Evolutionary conservation across 2,797 vertebrate genomes (phyloP), one percentile per base, ranked within the genome.

Genomic region (Spinus olivaceus): DNA sequence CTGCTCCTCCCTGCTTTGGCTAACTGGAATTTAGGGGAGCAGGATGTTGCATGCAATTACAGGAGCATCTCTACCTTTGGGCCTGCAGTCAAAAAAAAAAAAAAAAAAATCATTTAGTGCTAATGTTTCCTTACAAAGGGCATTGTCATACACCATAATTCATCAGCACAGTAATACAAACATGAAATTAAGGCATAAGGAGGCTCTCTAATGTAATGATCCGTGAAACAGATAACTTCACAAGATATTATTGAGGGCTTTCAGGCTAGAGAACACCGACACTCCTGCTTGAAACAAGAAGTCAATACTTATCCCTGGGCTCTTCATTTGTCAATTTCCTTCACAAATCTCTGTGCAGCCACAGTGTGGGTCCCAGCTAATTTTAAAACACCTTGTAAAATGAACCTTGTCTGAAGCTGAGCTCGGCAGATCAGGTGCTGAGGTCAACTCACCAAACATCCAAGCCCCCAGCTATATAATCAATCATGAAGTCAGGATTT

Each of bases 361-460:
- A 14, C 47, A 64, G 50, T 7, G 50, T 32, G 44, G 37, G 51
- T 25, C 70, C 81, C 11, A 11, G 19, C 32, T 95, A 64, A 92
- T 87, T 93, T 87, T 86, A 64, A 92, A 93, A 79, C 60, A 86
- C 18, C 63, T 84, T 90, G 56, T 81, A 94, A 69, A 86, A 35
- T 56, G n/a, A 88, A 77, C 20, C 37, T 70, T 66, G 37, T 88
- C 63, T 88, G 66, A 77, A 53, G 78, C 47, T 81, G 90, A 88
- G 67, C 59, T 84, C 61, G 73, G 30, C 86, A 63, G 37, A 80
- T 73, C 9, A 1, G 78, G 57, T 35, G 85, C 28, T 23, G 50
- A 90, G 77, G 77, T 94, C 82, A 94, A 51, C 37, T 67, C 56
- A 82, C 49, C 1, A 12, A 90, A 90, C 80, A 86, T 60, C 35